Base-by-base conservation (phyloP, 2,888 invertebrate genomes). In the Caenorhabditis imperialis region DNA sequence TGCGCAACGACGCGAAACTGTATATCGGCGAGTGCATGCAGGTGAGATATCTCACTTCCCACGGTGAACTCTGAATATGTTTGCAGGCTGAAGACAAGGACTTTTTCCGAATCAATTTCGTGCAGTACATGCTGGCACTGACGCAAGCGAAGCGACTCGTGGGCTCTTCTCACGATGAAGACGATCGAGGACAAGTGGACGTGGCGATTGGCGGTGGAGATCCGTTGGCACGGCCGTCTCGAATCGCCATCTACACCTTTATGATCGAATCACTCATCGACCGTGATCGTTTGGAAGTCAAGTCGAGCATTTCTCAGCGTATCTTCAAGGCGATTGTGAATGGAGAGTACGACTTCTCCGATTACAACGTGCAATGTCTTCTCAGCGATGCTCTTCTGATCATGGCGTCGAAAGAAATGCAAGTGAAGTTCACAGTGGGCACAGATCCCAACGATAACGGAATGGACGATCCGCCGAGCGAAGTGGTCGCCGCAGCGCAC, bases 221-320 rank as follows among this genome's bases (percentile, higher is more conserved):
- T 27, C 40, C 69, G 5, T 33, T 75, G 8, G 63, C 63, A 2
- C 47, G 60, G 44, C 44, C 75, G 6, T 70, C 70, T 7, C 45
- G 75, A 30, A 75, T 75, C 18, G 75, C 75, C n/a, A 47, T 75
- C 12, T 75, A 75, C 40, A 75, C 67, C 10, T 75, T 75, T 42
- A 70, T 75, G 75, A 75, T 75, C 23, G 69, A 69, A 44, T 70
- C 75, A 2, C 53, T 75, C 10, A 58, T 60, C 35, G 75, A 75
- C 54, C 38, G 60, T 1, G 12, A 35, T 5, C 35, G 70, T 44
- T 75, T 63, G 25, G 63, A 70, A 8, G 75, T 75, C 8, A 75
- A 75, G 48, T 40, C 18, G 10, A 58, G 60, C 42, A 75, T 75
- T 22, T 75, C 62, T 42, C 18, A 54, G 20, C 53, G 60, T 10